Conservation (phyloP, 2,888 invertebrate species). For the Nemapogon koenigi region DNA sequence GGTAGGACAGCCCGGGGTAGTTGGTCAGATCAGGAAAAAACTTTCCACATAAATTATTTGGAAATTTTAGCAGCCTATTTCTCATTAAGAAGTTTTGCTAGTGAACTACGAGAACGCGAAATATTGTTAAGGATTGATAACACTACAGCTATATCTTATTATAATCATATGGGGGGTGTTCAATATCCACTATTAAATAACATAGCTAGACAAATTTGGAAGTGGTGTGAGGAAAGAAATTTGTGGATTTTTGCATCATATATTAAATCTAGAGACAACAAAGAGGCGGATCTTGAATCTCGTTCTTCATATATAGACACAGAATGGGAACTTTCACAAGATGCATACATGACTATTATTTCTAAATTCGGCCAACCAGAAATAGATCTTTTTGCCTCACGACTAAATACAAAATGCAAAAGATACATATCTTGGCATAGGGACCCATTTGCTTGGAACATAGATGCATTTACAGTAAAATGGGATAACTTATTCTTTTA, state of each 20-base stretch:
- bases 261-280: constrained; percentile 13
- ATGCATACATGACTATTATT: background rate
- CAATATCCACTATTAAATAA: constrained; percentile 5
- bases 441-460: constrained; percentile 6
- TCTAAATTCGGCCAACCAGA: background rate
- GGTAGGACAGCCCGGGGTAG: constrained; percentile 2
- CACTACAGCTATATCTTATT: constrained; percentile 16
- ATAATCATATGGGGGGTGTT: constrained; percentile 7
- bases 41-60: constrained; percentile 8
- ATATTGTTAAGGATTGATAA: constrained; percentile 16
- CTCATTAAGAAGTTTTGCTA: constrained; percentile 10
- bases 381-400: constrained; percentile 9
- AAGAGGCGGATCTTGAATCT: constrained; percentile 13
- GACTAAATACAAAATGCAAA: constrained; percentile 3
- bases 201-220: background rate
- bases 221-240: background rate
- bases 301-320: constrained; percentile 7
- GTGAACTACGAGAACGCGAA: constrained; percentile 4
- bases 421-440: constrained; percentile 9
- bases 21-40: constrained; percentile 6
- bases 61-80: constrained; percentile 9
- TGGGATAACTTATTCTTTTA: constrained; percentile 12
- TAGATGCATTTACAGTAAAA: constrained; percentile 9
- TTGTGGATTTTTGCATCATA: constrained; percentile 9
- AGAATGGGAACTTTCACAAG: constrained; percentile 6